Base-by-base conservation (phyloP, 2,797 vertebrate genomes). In the Tiaroga cobitis region DNA sequence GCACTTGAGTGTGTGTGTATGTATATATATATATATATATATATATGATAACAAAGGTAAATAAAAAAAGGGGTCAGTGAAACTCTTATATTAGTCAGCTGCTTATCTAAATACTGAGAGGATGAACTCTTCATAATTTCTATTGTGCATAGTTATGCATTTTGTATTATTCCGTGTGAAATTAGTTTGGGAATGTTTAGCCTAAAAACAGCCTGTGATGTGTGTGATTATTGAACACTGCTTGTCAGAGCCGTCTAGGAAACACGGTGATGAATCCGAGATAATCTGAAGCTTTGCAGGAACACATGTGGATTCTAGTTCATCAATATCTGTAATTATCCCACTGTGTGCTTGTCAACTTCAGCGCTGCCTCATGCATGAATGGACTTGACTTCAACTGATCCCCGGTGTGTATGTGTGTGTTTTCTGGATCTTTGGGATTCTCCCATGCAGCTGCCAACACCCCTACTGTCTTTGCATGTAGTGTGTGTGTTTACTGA, bases 291-390 rank as follows among this genome's bases (percentile, higher is more conserved):
- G 46, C 10, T 72, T 59, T 29, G 15, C n/a, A 43, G 51, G 34
- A 73, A 37, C 70, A 75, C 70, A 61, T 46, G 56, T 51, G 56
- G 61, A 54, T 39, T 67, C 21, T n/a, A 19, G 54, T 65, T 54
- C 51, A 83, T 83, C 82, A 29, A 83, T 83, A 75, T 83, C 56
- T 83, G 59, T 83, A 54, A 75, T 83, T 49, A 76, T 67, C 43
- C 24, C 46, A 67, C 82, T 76, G 59, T 51, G 82, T 29, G 39
- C 72, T 74, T 39, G 82, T 83, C 82, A 67, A 39, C 59, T 75
- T 32, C 72, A 75, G 39, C 67, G 18, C 54, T 63, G 56, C 41
- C 32, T 76, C 32, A 10, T 2, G 29, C 39, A 67, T 29, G 41
- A 67, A 51, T 83, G 32, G 75, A 67, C 8, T 49, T 49, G 5